phyloP scores from a whole-genome alignment of 2,797 vertebrate genomes.

The Epinephelus coioides region DNA sequence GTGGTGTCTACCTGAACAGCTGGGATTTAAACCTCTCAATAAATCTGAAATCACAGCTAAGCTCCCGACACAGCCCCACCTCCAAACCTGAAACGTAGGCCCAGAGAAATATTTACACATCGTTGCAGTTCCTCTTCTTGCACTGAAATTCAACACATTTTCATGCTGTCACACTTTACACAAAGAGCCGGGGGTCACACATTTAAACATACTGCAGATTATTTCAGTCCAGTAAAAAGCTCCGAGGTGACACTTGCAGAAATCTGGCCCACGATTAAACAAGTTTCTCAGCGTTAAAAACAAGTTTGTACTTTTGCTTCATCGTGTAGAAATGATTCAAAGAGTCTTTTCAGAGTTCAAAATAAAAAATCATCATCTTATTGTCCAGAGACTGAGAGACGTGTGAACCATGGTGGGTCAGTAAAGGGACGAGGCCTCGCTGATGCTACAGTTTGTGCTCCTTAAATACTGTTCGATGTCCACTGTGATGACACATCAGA shows the following conservation, averaged over 20 bases:
- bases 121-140: background rate
- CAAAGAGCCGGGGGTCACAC: background rate
- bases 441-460: slow-evolving; percentile 39
- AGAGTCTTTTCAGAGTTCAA: background rate
- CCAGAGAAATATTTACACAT: slow-evolving; percentile 14
- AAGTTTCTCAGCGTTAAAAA: background rate
- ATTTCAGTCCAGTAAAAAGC: background rate
- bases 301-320: background rate
- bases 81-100: too few relatives aligned
- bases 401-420: background rate
- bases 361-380: too few relatives aligned
- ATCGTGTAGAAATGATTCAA: background rate
- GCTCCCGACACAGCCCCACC: background rate
- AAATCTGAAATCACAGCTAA: too few relatives aligned
- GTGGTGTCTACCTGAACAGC: too few relatives aligned
- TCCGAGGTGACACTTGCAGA: background rate
- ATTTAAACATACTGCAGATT: background rate
- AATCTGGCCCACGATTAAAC: too few relatives aligned
- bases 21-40: background rate
- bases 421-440: background rate
- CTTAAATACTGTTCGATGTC: slow-evolving; percentile 43
- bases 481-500: background rate
- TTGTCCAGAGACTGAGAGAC: background rate
- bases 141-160: background rate
- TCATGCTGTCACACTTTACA: too few relatives aligned